Evolutionary conservation across 53 echinoderm and acorn worm genomes (phyloP).

Genomic region (Paelopatides confundens): DNA sequence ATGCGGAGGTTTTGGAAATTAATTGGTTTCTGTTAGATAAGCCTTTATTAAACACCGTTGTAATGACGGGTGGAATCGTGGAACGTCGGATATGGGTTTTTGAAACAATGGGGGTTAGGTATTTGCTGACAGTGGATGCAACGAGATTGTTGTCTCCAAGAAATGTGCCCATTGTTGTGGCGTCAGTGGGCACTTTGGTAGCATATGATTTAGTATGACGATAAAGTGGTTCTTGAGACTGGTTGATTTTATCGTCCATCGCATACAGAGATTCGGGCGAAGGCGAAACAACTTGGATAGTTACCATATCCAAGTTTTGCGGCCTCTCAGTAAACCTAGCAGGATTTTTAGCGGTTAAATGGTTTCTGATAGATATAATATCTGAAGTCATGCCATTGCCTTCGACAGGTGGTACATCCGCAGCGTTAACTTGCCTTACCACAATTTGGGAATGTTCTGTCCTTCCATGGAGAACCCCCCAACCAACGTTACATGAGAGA

Average conservation of each 20-base stretch:
- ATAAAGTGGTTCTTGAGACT: too few relatives aligned
- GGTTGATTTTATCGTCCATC: neutral
- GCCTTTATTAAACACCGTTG: too few relatives aligned
- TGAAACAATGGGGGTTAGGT: neutral
- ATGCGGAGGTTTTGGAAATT: too few relatives aligned
- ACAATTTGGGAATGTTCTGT: neutral
- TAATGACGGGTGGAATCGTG: neutral
- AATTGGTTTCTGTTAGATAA: too few relatives aligned
- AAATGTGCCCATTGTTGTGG: neutral
- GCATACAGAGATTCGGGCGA: neutral
- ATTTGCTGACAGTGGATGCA: neutral
- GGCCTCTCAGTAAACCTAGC: neutral
- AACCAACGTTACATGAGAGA: conserved; percentile 7
- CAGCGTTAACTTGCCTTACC: neutral
- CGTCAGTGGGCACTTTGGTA: too few relatives aligned
- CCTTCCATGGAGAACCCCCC: neutral
- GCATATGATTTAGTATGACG: too few relatives aligned
- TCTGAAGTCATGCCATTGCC: too few relatives aligned
- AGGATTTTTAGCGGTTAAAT: neutral
- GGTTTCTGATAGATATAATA: too few relatives aligned
- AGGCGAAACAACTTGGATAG: too few relatives aligned
- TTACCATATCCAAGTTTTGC: neutral
- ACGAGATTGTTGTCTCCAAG: neutral
- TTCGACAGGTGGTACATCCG: too few relatives aligned
- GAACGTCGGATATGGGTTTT: neutral